Percentiles rank a stretch among this genome's conserved stretches.
Evolutionary conservation across 2,888 invertebrate species (phyloP).

Genomic region (Synanthedon andrenaeformis): DNA sequence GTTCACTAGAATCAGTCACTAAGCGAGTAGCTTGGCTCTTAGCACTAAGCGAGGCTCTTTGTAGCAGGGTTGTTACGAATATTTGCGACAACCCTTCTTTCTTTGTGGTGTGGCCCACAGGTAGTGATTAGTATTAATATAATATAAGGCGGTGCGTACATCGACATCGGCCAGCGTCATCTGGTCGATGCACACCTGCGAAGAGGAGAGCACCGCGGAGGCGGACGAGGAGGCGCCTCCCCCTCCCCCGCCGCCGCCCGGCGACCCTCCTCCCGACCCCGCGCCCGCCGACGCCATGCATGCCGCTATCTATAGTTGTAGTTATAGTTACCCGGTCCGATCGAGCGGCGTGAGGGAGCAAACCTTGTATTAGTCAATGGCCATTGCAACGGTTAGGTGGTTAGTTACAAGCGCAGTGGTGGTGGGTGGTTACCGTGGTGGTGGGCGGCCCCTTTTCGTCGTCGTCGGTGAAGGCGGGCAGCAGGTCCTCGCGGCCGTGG

Average conservation of each 20-base stretch:
- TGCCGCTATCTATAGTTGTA: constrained; percentile 16
- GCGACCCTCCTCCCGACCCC: constrained; percentile 11
- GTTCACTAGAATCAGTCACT: no score
- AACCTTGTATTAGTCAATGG: neutral
- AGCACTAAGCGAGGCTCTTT: no score
- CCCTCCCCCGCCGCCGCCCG: constrained; percentile 12
- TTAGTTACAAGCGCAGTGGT: no score
- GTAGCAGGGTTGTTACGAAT: no score
- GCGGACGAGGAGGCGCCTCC: constrained; percentile 41
- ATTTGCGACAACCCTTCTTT: no score
- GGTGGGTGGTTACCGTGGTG: constrained; percentile 23
- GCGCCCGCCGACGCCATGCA: constrained; percentile 41
- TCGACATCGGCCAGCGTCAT: constrained; percentile 80
- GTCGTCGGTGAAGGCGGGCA: constrained; percentile 94
- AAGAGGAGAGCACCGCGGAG: constrained; percentile 67
- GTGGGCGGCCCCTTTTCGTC: constrained; percentile 78
- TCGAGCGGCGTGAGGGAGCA: neutral
- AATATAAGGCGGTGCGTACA: constrained; percentile 49
- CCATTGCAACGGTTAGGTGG: no score
- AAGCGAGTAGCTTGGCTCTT: no score
- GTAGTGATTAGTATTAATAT: neutral
- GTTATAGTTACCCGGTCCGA: neutral
- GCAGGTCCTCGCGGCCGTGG: constrained; percentile 94
- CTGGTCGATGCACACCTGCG: constrained; percentile 85
- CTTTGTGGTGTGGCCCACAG: no score